Evolutionary conservation across 2,888 invertebrate species (phyloP), one percentile per base, ranked within the genome.

Genomic region (Hemaris fuciformis): DNA sequence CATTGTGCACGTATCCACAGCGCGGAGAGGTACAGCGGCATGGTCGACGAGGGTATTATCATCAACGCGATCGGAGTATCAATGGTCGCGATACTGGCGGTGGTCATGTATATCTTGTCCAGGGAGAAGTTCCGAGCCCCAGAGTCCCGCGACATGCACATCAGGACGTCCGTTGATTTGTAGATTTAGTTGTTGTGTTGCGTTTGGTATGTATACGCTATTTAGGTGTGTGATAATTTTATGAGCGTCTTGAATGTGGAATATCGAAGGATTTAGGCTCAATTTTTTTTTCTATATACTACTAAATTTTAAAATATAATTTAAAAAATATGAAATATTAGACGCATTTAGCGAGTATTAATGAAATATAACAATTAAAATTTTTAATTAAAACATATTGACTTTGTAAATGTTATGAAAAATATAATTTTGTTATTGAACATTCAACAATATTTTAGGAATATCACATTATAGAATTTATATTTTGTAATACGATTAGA

Each of bases 41-140:
- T 94, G 81, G 93, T 93, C 66, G 94, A 94, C 76, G 95, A 96
- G 84, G 94, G 94, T 18, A 93, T 95, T 76, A 93, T 96, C 80
- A 89, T 96, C 83, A 96, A 96, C 91, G 93, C 94, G 41, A 93
- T 96, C 73, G 95, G 95, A 68, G 94, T 95, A 76, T 90, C 93
- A 70, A 91, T 95, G 79, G 91, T 95, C 70, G 95, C 94, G 63
- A 91, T 95, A 66, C 93, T 94, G 66, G 94, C 95, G 64, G 90
- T 95, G 74, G 93, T 95, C 82, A 94, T 94, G 79, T 95, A 95
- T 85, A 94, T 95, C 77, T 87, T 94, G 69, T 93, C 93, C 73
- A 91, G 94, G 71, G 93, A 94, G 80, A 94, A 94, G 79, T 94
- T 91, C 76, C 86, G 87, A 64, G 78, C 83, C 23, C 77, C 84